Base-by-base conservation (phyloP, 2,797 vertebrate genomes). In the Brachymystax lenok region DNA sequence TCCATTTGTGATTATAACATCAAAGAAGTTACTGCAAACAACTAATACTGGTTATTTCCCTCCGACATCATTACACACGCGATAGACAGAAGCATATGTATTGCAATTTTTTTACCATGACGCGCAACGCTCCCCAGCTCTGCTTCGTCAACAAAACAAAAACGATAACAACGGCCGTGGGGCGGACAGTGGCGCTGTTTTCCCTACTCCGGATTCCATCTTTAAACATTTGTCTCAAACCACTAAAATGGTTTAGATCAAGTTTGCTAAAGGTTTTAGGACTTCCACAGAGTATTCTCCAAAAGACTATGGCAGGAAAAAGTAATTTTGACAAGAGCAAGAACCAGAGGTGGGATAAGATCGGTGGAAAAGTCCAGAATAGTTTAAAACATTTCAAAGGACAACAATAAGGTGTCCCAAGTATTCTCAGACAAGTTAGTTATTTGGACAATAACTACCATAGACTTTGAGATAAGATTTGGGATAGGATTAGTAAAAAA, bases 391-490 rank as follows among this genome's bases (percentile, higher is more conserved):
- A 3, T 63, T 63, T 63, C 59, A 63, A 21, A 1, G 3, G 10
- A 12, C 8, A 63, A 24, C 21, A 24, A 24, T 61, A 61, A 19
- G 21, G 21, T 46, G 40, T 46, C 10, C 40, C 40, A 46, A 46
- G 40, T 46, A 46, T 46, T 46, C 40, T 46, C 61, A 64, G n/a
- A 64, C 61, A 64, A 21, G 13, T 24, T 24, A 24, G 61, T 68
- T 24, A 21, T 70, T 14, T 67, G 64, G 28, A 67, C 64, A 28
- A 68, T 17, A 68, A 16, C 16, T 5, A 68, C 28, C 28, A 68
- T 33, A 24, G 61, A 64, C 56, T 71, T 70, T 77, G 50, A 75
- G 24, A 73, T 69, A 30, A 30, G 1, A 33, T 67, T 33, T 7
- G 17, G 68, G 35, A 40, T 35, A 46, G 12, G 68, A 69, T 69